These are phyloP conservation scores for Ceuthmochares aereus DNA, from an alignment of 2,113 vertebrate species.

Conservation along the genomic window DNA sequence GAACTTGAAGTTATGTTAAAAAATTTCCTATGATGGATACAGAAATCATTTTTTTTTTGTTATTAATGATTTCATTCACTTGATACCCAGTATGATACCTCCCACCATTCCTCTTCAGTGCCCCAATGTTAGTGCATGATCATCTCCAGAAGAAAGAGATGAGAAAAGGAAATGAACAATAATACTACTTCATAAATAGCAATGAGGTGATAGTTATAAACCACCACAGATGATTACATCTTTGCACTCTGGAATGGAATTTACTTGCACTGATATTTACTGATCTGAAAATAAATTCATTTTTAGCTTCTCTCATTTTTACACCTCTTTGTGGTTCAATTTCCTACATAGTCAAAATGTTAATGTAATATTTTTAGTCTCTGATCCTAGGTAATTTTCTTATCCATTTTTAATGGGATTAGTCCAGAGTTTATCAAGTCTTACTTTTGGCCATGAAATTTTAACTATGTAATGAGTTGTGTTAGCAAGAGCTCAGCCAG, in stretches of 20 bases:
- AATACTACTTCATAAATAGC: slow-evolving; percentile 4
- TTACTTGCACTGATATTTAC: slow-evolving; percentile 6
- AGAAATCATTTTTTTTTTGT: background rate
- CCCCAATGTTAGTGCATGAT: background rate
- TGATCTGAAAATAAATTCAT: background rate
- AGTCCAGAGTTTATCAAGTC: background rate
- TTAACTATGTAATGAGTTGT: background rate
- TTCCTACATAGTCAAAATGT: slow-evolving; percentile 17
- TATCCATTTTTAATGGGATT: background rate
- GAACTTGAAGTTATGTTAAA: background rate
- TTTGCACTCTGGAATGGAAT: background rate
- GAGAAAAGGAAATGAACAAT: slow-evolving; percentile 16
- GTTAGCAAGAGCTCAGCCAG: background rate
- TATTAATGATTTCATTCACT: background rate
- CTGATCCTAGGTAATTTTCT: background rate
- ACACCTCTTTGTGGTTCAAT: background rate
- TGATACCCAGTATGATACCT: background rate
- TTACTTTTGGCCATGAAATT: background rate
- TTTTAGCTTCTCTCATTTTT: background rate
- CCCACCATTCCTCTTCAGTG: background rate
- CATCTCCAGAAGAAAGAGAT: background rate
- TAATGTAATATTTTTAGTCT: slow-evolving; percentile 14
- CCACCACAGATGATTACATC: background rate
- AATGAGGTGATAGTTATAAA: background rate
- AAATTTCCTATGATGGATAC: background rate